phyloP scores from a whole-genome alignment of 1,140 invertebrate species.

The Aethina tumida region DNA sequence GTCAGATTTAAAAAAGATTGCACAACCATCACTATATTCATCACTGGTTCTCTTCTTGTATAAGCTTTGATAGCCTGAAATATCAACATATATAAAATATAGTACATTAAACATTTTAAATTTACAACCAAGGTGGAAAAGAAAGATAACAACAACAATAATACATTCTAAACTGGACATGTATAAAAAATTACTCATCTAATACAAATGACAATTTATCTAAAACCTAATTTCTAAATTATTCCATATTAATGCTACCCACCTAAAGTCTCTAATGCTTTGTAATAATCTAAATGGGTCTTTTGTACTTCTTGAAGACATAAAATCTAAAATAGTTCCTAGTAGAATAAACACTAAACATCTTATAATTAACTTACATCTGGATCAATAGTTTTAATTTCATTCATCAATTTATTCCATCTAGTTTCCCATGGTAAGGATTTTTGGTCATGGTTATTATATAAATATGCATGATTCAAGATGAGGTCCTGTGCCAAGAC shows the following conservation, averaged over 20 bases:
- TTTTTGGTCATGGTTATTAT: conserved; percentile 47
- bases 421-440: conserved; percentile 63
- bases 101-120: conserved; percentile 1
- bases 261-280: conserved; percentile 40
- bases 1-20: conserved; percentile 62
- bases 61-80: conserved; percentile 47
- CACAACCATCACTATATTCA: conserved; percentile 68
- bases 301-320: conserved; percentile 82
- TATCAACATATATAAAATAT: conserved; percentile 13
- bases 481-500: conserved; percentile 77
- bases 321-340: conserved; percentile 48
- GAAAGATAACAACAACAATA: conserved; percentile 32
- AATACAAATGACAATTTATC: too few species aligned
- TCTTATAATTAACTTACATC: conserved; percentile 57
- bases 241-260: conserved; percentile 37
- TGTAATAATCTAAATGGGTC: conserved; percentile 58
- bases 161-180: conserved; percentile 22
- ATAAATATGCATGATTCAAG: conserved; percentile 64
- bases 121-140: not conserved
- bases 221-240: too few species aligned
- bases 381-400: conserved; percentile 58
- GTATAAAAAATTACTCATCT: conserved; percentile 7
- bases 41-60: conserved; percentile 66
- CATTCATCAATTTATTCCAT: conserved; percentile 53
- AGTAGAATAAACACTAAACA: conserved; percentile 4